Evolutionary conservation across 1,140 invertebrate genomes (phyloP).

Genomic region (Drosophila truncata): DNA sequence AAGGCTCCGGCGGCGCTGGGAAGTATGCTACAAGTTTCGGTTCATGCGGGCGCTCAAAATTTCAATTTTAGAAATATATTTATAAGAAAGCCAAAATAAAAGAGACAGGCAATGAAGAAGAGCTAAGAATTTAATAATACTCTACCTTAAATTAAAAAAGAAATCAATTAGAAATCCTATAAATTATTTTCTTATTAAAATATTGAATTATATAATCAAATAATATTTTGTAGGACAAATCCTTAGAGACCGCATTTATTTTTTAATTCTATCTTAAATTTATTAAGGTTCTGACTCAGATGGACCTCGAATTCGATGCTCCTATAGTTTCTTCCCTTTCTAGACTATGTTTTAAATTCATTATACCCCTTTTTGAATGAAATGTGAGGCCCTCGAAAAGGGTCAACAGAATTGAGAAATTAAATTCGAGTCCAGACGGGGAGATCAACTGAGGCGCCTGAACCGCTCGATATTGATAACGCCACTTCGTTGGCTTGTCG

Average conservation of each 20-base stretch:
- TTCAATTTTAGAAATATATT: conserved; percentile 26
- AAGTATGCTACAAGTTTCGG: conserved; percentile 64
- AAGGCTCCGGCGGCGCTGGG: conserved; percentile 30
- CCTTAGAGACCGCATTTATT: not conserved
- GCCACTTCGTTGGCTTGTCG: conserved; percentile 49
- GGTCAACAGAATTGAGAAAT: conserved; percentile 50
- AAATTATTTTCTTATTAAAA: not conserved
- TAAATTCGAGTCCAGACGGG: conserved; percentile 47
- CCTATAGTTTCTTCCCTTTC: not conserved
- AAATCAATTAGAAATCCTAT: not conserved
- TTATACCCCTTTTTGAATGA: not conserved
- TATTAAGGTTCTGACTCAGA: not conserved
- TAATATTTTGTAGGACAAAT: not conserved
- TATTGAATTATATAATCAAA: not conserved
- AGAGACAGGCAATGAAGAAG: not conserved
- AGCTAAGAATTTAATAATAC: not conserved
- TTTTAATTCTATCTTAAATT: not conserved
- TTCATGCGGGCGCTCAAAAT: conserved; percentile 35
- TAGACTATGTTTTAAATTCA: not conserved
- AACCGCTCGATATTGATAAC: conserved; percentile 37
- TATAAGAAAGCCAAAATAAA: conserved; percentile 13
- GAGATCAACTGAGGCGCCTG: conserved; percentile 18
- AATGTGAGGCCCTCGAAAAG: not conserved
- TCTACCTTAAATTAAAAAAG: not conserved
- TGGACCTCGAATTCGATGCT: not conserved